Conservation (phyloP, 1,140 invertebrate species). For the Paramacrobiotus metropolitanus region DNA sequence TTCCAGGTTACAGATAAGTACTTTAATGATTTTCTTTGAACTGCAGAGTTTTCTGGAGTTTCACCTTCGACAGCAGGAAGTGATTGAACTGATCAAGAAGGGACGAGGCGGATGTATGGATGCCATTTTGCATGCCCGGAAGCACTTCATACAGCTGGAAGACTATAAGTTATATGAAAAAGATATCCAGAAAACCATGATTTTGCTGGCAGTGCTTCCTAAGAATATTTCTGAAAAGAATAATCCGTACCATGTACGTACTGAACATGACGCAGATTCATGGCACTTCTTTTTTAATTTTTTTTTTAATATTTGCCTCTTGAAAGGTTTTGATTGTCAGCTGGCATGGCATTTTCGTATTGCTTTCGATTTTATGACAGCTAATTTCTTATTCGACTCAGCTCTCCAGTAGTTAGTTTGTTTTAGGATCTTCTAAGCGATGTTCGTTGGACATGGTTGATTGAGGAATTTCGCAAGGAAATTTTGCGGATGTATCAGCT, state of each 20-base stretch:
- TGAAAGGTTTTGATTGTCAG: too few species aligned
- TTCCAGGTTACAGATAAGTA: neutral
- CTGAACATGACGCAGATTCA: neutral
- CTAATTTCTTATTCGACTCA: neutral
- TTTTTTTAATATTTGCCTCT: too few species aligned
- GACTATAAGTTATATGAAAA: slow-evolving; percentile 27
- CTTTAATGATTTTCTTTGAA: slow-evolving; percentile 9
- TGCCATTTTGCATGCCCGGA: slow-evolving; percentile 44
- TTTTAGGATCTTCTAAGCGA: slow-evolving; percentile 35
- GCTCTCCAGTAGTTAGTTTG: slow-evolving; percentile 6
- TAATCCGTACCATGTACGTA: slow-evolving; percentile 1
- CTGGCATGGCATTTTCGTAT: too few species aligned
- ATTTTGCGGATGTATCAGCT: slow-evolving; percentile 83
- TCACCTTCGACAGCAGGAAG: slow-evolving; percentile 75
- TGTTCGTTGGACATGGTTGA: slow-evolving; percentile 50
- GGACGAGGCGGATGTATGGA: slow-evolving; percentile 28
- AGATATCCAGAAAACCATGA: slow-evolving; percentile 81
- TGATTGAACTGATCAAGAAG: slow-evolving; percentile 70
- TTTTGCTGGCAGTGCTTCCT: slow-evolving; percentile 55
- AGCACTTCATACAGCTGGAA: slow-evolving; percentile 63
- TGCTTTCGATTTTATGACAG: neutral
- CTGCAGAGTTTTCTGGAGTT: slow-evolving; percentile 34
- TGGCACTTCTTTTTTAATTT: neutral
- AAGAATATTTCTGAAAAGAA: neutral
- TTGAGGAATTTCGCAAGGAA: slow-evolving; percentile 71